A percentile compares a stretch with the other conserved stretches of the same genome.
These are phyloP conservation scores for Paguma larvata DNA, from an alignment of 2,797 vertebrate species.

Conservation along the genomic window DNA sequence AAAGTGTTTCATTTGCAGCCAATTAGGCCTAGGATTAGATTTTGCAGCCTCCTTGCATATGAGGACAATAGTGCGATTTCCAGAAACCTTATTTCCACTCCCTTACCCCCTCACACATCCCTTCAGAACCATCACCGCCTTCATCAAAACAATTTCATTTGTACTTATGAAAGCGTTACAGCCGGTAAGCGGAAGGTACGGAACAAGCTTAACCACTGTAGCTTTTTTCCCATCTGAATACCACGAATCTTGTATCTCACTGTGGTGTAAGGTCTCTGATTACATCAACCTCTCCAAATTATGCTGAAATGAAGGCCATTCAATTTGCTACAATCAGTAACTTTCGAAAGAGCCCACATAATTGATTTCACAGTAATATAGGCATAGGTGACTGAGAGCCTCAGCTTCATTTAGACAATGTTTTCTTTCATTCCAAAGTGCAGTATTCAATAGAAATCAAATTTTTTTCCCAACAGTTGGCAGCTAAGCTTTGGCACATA, in stretches of 20 bases:
- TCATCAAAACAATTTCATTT: constrained; percentile 89
- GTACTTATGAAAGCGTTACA: constrained; percentile 87
- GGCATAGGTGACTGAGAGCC: constrained; percentile 89
- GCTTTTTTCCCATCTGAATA: constrained; percentile 89
- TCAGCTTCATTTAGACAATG: constrained; percentile 89
- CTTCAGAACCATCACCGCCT: constrained; percentile 80
- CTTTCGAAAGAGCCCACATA: constrained; percentile 90
- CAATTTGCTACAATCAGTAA: constrained; percentile 91
- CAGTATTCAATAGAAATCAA: constrained; percentile 90
- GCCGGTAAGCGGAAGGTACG: constrained; percentile 83
- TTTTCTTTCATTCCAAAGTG: constrained; percentile 90
- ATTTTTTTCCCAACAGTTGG: constrained; percentile 86
- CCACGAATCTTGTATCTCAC: constrained; percentile 88
- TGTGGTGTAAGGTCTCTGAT: constrained; percentile 90
- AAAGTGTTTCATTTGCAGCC: constrained; percentile 88
- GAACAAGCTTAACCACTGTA: constrained; percentile 85
- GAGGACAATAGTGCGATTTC: constrained; percentile 80
- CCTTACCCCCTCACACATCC: constrained; percentile 67
- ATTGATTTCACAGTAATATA: constrained; percentile 92
- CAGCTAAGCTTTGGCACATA: constrained; percentile 86
- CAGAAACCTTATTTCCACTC: constrained; percentile 78
- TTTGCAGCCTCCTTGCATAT: constrained; percentile 67
- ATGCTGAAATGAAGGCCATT: constrained; percentile 91
- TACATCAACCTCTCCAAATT: constrained; percentile 92
- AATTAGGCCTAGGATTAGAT: constrained; percentile 87